phyloP scores from a whole-genome alignment of 2,888 invertebrate species.

The Drosophila differens region DNA sequence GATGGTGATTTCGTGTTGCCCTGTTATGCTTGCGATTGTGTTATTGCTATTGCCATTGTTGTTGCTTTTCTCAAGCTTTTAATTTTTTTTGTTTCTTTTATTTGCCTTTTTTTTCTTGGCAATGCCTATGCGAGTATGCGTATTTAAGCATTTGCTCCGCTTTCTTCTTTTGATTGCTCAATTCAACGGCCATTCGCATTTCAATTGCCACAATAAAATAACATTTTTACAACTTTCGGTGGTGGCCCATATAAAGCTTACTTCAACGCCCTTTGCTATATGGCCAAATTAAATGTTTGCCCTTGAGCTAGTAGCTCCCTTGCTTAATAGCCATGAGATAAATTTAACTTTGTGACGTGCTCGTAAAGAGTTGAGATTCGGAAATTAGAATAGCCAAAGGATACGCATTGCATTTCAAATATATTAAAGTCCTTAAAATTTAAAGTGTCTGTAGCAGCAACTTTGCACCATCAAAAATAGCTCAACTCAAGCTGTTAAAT shows the following conservation, averaged over 20 bases:
- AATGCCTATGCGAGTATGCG: conserved; percentile 41
- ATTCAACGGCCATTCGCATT: conserved; percentile 78
- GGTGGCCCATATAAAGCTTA: conserved; percentile 47
- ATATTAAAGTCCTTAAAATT: not conserved
- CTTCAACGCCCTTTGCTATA: conserved; percentile 45
- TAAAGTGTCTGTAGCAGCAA: conserved; percentile 6
- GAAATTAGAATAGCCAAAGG: conserved; percentile 32
- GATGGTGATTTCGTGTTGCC: conserved; percentile 31
- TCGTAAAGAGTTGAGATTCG: conserved; percentile 54
- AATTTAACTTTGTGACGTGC: conserved; percentile 44
- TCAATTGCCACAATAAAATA: conserved; percentile 77
- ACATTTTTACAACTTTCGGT: conserved; percentile 68
- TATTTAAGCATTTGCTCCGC: conserved; percentile 48
- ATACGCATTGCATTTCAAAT: not conserved
- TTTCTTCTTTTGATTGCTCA: conserved; percentile 73
- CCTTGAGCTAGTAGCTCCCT: conserved; percentile 16
- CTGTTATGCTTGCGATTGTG: conserved; percentile 8
- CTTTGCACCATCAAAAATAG: conserved; percentile 28
- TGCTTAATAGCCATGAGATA: conserved; percentile 44
- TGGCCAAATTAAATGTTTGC: conserved; percentile 63
- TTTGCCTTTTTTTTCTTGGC: conserved; percentile 22
- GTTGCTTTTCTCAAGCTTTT: conserved; percentile 20
- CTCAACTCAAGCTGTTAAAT: conserved; percentile 36
- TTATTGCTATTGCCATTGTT: conserved; percentile 16
- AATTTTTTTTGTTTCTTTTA: conserved; percentile 3